A percentile compares a stretch with the other conserved stretches of the same genome.
Conservation (phyloP, 1,140 invertebrate species). For the Orussus abietinus region DNA sequence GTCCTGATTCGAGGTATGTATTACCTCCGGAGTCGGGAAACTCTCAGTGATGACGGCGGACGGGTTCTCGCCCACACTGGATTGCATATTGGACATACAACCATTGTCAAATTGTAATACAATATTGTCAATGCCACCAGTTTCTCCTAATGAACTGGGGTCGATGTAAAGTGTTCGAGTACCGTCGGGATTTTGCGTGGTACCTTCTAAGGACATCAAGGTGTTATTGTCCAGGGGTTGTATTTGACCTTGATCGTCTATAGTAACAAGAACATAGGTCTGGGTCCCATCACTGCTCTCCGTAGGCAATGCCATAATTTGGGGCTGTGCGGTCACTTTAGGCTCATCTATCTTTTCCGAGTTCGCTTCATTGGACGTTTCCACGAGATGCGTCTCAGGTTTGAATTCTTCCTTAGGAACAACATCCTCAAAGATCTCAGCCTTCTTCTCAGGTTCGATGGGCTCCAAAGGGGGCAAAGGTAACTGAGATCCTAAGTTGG, state of each 20-base stretch:
- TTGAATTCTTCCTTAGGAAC: slow-evolving; percentile 20
- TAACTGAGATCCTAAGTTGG: slow-evolving; percentile 14
- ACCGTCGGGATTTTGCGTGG: slow-evolving; percentile 40
- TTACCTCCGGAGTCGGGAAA: slow-evolving; percentile 27
- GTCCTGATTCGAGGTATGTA: slow-evolving; percentile 59
- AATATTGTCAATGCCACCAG: slow-evolving; percentile 46
- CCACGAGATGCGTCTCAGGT: slow-evolving; percentile 36
- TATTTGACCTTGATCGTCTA: slow-evolving; percentile 67
- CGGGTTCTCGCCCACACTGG: slow-evolving; percentile 15
- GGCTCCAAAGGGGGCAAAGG: slow-evolving; percentile 23
- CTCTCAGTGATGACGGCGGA: slow-evolving; percentile 26
- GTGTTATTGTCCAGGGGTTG: slow-evolving; percentile 68
- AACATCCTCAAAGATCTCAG: slow-evolving; percentile 17
- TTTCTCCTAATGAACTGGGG: slow-evolving; percentile 36
- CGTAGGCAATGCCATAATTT: slow-evolving; percentile 65
- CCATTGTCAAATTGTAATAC: slow-evolving; percentile 50
- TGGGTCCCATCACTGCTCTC: slow-evolving; percentile 64
- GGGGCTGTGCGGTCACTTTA: slow-evolving; percentile 53
- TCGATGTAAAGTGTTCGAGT: slow-evolving; percentile 46
- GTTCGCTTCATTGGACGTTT: slow-evolving; percentile 16
- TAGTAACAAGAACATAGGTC: slow-evolving; percentile 60
- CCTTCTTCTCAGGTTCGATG: slow-evolving; percentile 29
- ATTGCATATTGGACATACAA: slow-evolving; percentile 27
- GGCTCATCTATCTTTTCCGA: slow-evolving; percentile 34
- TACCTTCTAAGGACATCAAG: slow-evolving; percentile 47